Evolutionary conservation across 2,888 invertebrate species (phyloP), one percentile per base, ranked within the genome.

Genomic region (Zhuqinia jingwanae): DNA sequence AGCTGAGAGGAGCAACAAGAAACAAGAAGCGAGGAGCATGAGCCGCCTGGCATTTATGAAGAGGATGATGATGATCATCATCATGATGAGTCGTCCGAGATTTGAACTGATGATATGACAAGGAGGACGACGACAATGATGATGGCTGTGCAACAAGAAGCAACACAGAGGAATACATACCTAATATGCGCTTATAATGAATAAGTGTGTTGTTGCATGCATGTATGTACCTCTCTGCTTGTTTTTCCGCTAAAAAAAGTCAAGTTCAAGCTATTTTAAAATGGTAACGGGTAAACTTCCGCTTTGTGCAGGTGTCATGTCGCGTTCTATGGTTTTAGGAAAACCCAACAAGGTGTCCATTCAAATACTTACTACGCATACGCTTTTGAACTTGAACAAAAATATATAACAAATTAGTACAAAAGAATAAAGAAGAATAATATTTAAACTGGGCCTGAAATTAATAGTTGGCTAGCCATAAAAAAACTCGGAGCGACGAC

Each of bases 251-350:
- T n/a, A n/a, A n/a, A n/a, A n/a, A n/a, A n/a, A 73, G 81, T 79
- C 85, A 79, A 85, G 68, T 80, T 80, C 80, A 80, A n/a, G 70
- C 13, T 47, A 47, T 47, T 70, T 47, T 47, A 45, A 45, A 56
- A 53, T 53, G 47, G 56, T 85, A 85, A 76, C 85, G 85, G 47
- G 85, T 80, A 50, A 75, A 85, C 85, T 85, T 85, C 85, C 85
- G 70, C 45, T 56, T 45, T 53, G 27, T 70, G 45, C 60, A n/a
- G 25, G 15, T 27, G 56, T 13, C 68, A 50, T 22, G 20, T 36
- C 22, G 58, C 11, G 30, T 20, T 42, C 53, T 36, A 25, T 47
- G n/a, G 15, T 65, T 36, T 65, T n/a, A 20, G 15, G 27, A 56
- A 75, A 75, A 70, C n/a, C 30, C 30, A 68, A 10, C 47, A 73